Base-by-base conservation (phyloP, 2,888 invertebrate species). In the Protodeltote pygarga region DNA sequence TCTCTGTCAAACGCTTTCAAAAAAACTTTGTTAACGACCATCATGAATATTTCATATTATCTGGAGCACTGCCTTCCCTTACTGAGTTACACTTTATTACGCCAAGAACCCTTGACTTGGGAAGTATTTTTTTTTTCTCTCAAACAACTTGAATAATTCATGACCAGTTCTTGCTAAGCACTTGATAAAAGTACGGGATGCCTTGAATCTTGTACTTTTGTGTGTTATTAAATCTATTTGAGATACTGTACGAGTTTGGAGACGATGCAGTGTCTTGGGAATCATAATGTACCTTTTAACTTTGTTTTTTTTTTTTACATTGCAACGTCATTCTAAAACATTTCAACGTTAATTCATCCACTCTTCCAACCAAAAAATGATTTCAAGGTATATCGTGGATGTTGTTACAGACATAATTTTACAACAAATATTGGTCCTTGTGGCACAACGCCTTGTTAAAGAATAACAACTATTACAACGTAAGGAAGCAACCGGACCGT, bases 81-180 rank as follows among this genome's bases (percentile, higher is more conserved):
- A 40, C 48, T 31, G 41, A 62, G 51, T 62, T 60, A 42, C 57
- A 57, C 64, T 71, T 65, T 65, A 71, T 71, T 67, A 65, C 71
- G 54, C 62, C 55, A 66, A 60, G 60, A 65, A 73, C 75, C 75
- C 72, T 71, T 77, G 68, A 71, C 71, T 70, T 44, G 46, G 63
- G 63, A 73, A 67, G 49, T 60, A 64, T 69, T 73, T 67, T 62
- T 73, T 76, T 72, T 69, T 65, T 70, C 50, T 50, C 64, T 47
- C 29, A 23, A 69, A 72, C 67, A 63, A 60, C 41, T 46, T 76
- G 76, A 76, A 76, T 76, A 58, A 76, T 76, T 77, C 73, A 76
- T 75, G 58, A 66, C 41, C 39, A 44, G 49, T 41, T 48, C 61
- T 53, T 44, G 52, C 49, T 65, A 61, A 66, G 71, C 53, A 70